Percentiles rank a stretch among this genome's conserved stretches.
phyloP scores from a whole-genome alignment of 1,140 invertebrate genomes.

The Gonioctena quinquepunctata region DNA sequence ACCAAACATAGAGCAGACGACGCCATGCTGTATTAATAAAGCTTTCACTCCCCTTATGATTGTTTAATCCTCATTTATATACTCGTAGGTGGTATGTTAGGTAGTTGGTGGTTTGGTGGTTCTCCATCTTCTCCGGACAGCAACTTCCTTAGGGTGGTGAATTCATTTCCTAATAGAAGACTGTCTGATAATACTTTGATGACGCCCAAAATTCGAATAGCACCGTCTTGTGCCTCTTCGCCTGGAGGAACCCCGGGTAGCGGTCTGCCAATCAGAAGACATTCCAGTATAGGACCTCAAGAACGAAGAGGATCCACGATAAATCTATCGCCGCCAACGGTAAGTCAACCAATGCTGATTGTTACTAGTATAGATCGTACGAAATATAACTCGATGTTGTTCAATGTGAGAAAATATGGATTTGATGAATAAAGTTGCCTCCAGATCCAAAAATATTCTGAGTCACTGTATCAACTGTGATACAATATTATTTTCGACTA shows the following conservation, averaged over 20 bases:
- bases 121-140: conserved; percentile 79
- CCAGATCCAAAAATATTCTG: no score
- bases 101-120: conserved; percentile 73
- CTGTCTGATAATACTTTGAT: conserved; percentile 90
- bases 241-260: conserved; percentile 80
- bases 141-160: conserved; percentile 83
- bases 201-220: conserved; percentile 84
- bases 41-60: no score
- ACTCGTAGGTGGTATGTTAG: conserved; percentile 67
- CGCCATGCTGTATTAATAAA: no score
- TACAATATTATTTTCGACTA: no score
- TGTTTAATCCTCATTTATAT: no score
- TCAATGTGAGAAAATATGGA: no score
- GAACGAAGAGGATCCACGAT: conserved; percentile 82
- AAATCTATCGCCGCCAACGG: conserved; percentile 84
- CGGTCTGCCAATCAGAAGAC: conserved; percentile 79
- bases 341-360: no score
- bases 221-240: conserved; percentile 82
- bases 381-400: no score
- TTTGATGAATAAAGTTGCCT: no score
- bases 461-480: no score
- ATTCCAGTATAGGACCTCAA: conserved; percentile 87
- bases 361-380: no score
- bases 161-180: conserved; percentile 79
- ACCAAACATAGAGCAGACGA: no score